Evolutionary conservation across 2,797 vertebrate genomes (phyloP), one percentile per base, ranked within the genome.

Genomic region (Pseudomugil gertrudae): DNA sequence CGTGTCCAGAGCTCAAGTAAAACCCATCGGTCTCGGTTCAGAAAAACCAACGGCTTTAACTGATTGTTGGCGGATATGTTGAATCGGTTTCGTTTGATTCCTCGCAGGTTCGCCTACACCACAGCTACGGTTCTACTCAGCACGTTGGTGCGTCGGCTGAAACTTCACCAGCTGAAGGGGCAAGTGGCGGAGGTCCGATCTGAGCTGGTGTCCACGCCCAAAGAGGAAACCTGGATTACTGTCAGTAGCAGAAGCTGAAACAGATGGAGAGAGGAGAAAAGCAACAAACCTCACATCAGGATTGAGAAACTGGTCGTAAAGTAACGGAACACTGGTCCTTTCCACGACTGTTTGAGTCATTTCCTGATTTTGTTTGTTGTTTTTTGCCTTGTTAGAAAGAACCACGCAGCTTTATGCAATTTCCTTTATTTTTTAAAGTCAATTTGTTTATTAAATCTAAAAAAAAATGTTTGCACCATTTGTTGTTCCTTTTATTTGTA

Each of bases 181-280:
- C 96, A 98, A 84, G 92, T 94, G 56, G 89, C 93, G 74, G 97
- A 99, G 86, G 94, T 95, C 70, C 95, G 94, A 36, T 98, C 95
- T 4, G 96, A 98, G 80, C 94, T 99, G 80, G 97, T 99, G 58
- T 95, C 96, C 38, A 95, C 95, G 0, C 95, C 95, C 0, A 98
- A 95, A 80, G 97, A 99, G 14, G 98, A 98, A 87, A 95, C 95
- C 51, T 99, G 98, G 98, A 94, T 99, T 87, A 96, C 95, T 0
- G 90, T 97, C 82, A 95, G 94, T 89, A 94, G 92, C 72, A 95
- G 96, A 83, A 92, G 83, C 63, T 95, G 91, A 81, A 65, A 52
- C 14, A 38, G 17, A 45, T 21, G 5, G 1, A 23, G n/a, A 21
- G 17, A 6, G 36, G n/a, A 14, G 52, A 40, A 26, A 23, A 43